Evolutionary conservation across 2,888 invertebrate genomes (phyloP), one percentile per base, ranked within the genome.

Genomic region (Lissocephala sabroskyi): DNA sequence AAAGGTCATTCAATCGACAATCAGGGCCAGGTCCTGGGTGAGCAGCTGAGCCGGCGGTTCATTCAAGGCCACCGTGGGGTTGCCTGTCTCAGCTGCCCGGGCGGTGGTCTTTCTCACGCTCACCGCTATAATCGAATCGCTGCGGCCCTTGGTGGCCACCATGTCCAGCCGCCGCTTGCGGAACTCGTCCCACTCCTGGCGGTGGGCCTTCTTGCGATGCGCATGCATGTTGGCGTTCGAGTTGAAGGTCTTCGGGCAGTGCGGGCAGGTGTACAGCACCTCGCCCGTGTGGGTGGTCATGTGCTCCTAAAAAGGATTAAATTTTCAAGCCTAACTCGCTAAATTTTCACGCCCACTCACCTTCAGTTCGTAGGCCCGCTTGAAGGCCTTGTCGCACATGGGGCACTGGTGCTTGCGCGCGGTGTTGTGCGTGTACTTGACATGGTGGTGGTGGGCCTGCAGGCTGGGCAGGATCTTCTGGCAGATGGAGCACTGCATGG

Each of bases 361-460:
- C 41, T 63, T 75, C 29, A 82, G 55, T 16, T 74, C 75, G 17
- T 63, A 73, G 1, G 81, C 62, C 1, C 79, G 66, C 41, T 83
- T 84, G 36, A 84, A 84, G 2, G 80, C 79, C 49, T 84, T 84
- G 3, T 79, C 78, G 49, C 83, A 84, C 68, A 83, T 79, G 1
- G 75, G 74, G 41, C 84, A 84, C 28, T 77, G 77, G 45, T 83
- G 79, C 2, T 62, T 73, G 2, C 79, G 75, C 2, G 76, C 68
- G 37, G 78, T 71, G 4, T 68, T 71, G 44, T 82, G 82, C 16
- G 78, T 79, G 47, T 81, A 82, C 23, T 79, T 70, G n/a, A 82
- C 62, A 45, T 82, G 82, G 13, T 76, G 78, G 49, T 68, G 74
- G 44, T 82, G 67, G 1, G 82, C 79, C 41, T 73, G 68, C 1